Percentiles rank a stretch among this genome's conserved stretches.
phyloP scores from a whole-genome alignment of 2,113 vertebrate species.

The Notarius quadriscutis region DNA sequence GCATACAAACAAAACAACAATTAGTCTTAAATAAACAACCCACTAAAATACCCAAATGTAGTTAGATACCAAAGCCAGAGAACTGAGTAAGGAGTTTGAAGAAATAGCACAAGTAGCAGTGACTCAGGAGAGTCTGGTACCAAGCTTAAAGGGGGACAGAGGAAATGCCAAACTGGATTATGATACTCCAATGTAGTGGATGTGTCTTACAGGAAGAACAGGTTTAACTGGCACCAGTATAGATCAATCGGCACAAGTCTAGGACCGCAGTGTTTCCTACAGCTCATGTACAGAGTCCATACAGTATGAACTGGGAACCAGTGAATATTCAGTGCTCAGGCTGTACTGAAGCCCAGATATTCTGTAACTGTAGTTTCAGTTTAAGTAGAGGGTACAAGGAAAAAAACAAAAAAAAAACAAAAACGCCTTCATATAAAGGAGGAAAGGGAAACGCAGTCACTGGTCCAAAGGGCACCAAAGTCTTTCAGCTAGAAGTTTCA shows the following conservation, averaged over 20 bases:
- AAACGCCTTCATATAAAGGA: slow-evolving; percentile 42
- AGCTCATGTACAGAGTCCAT: slow-evolving; percentile 25
- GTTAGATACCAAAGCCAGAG: slow-evolving; percentile 56
- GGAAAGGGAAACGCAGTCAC: slow-evolving; percentile 60
- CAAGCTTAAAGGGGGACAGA: slow-evolving; percentile 1
- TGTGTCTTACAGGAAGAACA: slow-evolving; percentile 12
- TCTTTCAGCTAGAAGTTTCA: slow-evolving; percentile 58
- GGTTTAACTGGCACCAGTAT: neutral
- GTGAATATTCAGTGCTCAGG: slow-evolving; percentile 3
- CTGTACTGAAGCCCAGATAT: neutral
- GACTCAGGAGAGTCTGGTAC: slow-evolving; percentile 5
- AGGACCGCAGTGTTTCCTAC: neutral
- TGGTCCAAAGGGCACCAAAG: slow-evolving; percentile 61
- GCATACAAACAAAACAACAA: slow-evolving; percentile 60
- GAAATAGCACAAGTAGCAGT: too few relatives aligned
- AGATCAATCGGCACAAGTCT: neutral
- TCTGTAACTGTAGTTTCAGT: slow-evolving; percentile 10
- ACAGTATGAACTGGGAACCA: neutral
- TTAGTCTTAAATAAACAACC: slow-evolving; percentile 64
- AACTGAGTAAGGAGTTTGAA: slow-evolving; percentile 4
- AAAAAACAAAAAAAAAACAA: neutral
- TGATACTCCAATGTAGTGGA: slow-evolving; percentile 36
- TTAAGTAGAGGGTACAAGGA: neutral
- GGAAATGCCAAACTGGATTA: slow-evolving; percentile 13
- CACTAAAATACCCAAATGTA: slow-evolving; percentile 60